Base-by-base conservation (phyloP, 2,113 vertebrate species). In the Ia io region DNA sequence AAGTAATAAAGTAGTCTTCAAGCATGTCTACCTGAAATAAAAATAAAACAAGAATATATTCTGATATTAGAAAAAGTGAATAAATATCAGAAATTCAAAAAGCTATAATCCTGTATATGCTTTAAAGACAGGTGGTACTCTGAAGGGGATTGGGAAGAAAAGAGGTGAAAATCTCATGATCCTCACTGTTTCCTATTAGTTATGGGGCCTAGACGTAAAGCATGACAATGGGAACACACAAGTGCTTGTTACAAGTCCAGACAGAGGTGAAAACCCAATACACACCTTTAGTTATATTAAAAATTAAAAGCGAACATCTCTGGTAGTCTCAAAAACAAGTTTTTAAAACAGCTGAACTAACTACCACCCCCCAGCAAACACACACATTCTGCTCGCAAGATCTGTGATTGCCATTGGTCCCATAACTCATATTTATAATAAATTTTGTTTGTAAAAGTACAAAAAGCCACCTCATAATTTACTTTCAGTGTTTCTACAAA, bases 401-500 rank as follows among this genome's bases (percentile, higher is more conserved):
- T 94, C 90, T 97, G 74, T 87, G 93, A 97, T 95, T 98, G 94
- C 83, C 93, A 96, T 73, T 95, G 94, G 85, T 95, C 89, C 37
- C 35, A n/a, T 91, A 96, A 92, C 88, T 91, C 96, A 95, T 2
- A 1, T 67, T 94, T n/a, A 88, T 89, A 95, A 77, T 53, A 94
- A 70, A 97, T 8, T 95, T 30, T 95, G 94, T 96, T 98, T 96
- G 83, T 37, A 69, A 96, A 97, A 96, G 71, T 32, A 70, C 11
- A 88, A 89, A 96, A 90, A 73, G 37, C 17, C 37, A 90, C n/a
- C 42, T 95, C 77, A 96, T 96, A 93, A 97, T 97, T 97, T 97
- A 97, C 61, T 96, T 98, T 97, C 84, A 93, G 92, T 97, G 85
- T 95, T 98, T 95, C 97, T 94, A 67, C 77, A 97, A 97, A 97